phyloP scores from a whole-genome alignment of 1,140 invertebrate species.

The Drosophila kanapiae region DNA sequence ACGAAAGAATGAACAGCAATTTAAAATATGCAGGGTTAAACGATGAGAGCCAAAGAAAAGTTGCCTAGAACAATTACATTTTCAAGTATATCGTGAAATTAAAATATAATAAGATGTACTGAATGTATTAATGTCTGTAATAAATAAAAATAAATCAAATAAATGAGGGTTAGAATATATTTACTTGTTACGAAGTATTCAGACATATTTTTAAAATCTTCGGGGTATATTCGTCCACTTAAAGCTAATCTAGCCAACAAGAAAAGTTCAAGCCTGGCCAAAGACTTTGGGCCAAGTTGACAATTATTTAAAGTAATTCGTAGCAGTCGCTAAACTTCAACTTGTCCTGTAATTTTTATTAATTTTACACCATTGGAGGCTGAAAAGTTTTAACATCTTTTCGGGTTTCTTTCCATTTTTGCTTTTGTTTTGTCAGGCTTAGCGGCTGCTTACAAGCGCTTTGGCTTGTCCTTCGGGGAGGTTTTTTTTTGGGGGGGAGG shows the following conservation, averaged over 20 bases:
- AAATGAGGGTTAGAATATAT: too few relatives aligned
- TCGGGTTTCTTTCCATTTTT: conserved; percentile 11
- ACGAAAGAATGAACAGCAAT: conserved; percentile 27
- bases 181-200: too few relatives aligned
- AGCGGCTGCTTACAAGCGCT: conserved; percentile 74
- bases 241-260: conserved; percentile 1
- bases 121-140: too few relatives aligned
- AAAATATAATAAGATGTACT: not conserved
- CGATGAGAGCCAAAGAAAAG: not conserved
- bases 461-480: conserved; percentile 61
- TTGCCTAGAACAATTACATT: not conserved
- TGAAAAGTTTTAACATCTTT: conserved; percentile 57
- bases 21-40: conserved; percentile 2
- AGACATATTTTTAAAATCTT: too few relatives aligned
- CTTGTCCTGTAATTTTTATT: conserved; percentile 77
- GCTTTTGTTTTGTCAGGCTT: conserved; percentile 43
- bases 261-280: not conserved
- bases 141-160: not conserved
- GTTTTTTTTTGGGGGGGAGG: conserved; percentile 1
- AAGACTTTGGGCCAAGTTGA: conserved; percentile 27
- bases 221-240: not conserved
- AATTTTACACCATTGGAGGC: conserved; percentile 72
- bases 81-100: not conserved
- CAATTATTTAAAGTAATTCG: conserved; percentile 58
- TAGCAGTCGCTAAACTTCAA: conserved; percentile 59